phyloP scores from a whole-genome alignment of 1,140 invertebrate species.

The Spodoptera litura region DNA sequence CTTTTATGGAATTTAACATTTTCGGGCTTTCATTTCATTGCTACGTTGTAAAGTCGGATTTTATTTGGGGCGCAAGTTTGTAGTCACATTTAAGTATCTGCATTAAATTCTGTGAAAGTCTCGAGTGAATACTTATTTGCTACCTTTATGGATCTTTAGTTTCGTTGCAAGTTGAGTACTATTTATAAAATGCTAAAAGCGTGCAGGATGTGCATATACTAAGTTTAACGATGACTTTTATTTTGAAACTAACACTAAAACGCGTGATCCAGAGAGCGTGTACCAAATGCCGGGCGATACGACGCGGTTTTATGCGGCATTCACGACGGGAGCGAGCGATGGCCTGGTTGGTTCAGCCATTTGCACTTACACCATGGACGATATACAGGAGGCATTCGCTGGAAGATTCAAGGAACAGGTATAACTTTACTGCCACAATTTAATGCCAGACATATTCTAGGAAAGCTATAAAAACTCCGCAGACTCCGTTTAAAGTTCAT shows the following conservation, averaged over 20 bases:
- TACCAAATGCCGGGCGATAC: constrained; percentile 93
- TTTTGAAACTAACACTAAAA: constrained; percentile 21
- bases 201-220: constrained; percentile 1
- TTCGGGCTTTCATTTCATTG: constrained; percentile 15
- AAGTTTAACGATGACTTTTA: constrained; percentile 11
- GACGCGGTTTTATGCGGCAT: constrained; percentile 94
- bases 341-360: constrained; percentile 95
- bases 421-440: constrained; percentile 24
- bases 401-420: constrained; percentile 96
- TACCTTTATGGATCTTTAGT: constrained; percentile 20
- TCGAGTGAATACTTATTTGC: constrained; percentile 16
- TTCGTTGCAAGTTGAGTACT: constrained; percentile 10
- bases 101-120: constrained; percentile 30
- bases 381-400: constrained; percentile 94
- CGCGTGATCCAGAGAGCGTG: constrained; percentile 90
- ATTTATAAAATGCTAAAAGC: constrained; percentile 11
- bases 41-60: constrained; percentile 32
- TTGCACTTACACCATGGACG: constrained; percentile 93
- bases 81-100: constrained; percentile 21
- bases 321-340: constrained; percentile 94
- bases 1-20: constrained; percentile 24
- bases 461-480: background rate
- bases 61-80: constrained; percentile 33
- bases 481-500: no score
- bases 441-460: background rate